Conservation (phyloP, 2,888 invertebrate genomes). For the Rhamnusium bicolor region DNA sequence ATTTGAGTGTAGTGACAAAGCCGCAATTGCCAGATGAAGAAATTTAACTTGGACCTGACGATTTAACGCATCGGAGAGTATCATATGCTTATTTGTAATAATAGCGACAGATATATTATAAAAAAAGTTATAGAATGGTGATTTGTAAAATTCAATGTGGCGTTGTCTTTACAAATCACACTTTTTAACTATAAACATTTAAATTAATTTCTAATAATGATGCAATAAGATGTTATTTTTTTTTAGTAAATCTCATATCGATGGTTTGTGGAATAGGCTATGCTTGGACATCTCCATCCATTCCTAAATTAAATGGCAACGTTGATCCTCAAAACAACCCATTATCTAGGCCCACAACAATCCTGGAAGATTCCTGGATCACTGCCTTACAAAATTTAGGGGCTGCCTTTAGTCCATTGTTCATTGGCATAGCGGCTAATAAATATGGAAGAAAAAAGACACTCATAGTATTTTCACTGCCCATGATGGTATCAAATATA, state of each 20-base stretch:
- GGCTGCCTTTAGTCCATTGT: not conserved
- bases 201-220: too few relatives aligned
- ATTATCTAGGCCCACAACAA: constrained; percentile 7
- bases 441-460: constrained; percentile 25
- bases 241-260: constrained; percentile 53
- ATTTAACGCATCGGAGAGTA: too few relatives aligned
- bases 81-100: too few relatives aligned
- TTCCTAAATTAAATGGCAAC: constrained; percentile 8
- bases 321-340: constrained; percentile 1
- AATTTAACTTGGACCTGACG: too few relatives aligned
- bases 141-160: too few relatives aligned
- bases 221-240: not conserved
- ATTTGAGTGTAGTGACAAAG: too few relatives aligned
- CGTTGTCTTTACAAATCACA: too few relatives aligned
- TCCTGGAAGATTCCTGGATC: constrained; percentile 17
- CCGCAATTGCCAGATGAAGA: too few relatives aligned
- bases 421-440: constrained; percentile 4
- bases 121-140: too few relatives aligned
- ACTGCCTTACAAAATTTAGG: constrained; percentile 20
- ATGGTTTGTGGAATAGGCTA: constrained; percentile 48
- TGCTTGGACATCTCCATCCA: constrained; percentile 18
- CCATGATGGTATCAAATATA: constrained; percentile 16
- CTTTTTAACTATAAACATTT: too few relatives aligned
- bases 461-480: constrained; percentile 8
- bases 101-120: too few relatives aligned